Base-by-base conservation (phyloP, 2,113 vertebrate genomes). In the Brienomyrus brachyistius region DNA sequence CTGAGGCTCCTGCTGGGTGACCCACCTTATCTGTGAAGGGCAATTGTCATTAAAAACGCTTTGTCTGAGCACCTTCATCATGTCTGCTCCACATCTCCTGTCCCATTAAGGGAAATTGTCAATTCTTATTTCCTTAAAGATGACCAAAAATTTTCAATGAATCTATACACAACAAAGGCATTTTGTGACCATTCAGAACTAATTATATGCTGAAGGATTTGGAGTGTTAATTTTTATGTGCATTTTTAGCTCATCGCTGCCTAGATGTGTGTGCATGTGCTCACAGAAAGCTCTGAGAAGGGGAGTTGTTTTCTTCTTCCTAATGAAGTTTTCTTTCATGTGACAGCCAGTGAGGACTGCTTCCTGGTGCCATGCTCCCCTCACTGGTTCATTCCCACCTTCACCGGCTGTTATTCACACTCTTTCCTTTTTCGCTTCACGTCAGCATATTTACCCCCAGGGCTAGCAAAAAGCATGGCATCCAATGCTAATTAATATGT, bases 251-350 rank as follows among this genome's bases (percentile, higher is more conserved):
- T 66, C 45, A 54, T 88, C 48, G 35, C 77, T 70, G 74, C 70
- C 85, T 19, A 62, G n/a, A 31, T 52, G 86, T 51, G 90, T 82
- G 80, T 11, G 56, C 31, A 17, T 17, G n/a, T 82, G 51, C 48
- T 50, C 62, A 51, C 21, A 48, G 19, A 48, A 48, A 84, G 82
- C 82, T 84, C 82, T 88, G 80, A 88, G 86, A 90, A 86, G 27
- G 88, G 85, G 54, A 87, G 86, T 91, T 62, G 45, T 89, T 59
- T 62, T 85, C 88, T 48, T n/a, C 88, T 85, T 89, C 90, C 87
- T 95, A 94, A 95, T 95, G 90, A 94, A 93, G 93, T 86, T 89
- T 86, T 62, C 92, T 91, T 94, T 95, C 92, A 50, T 93, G 90
- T 94, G 94, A 95, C 92, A 91, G 92, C 91, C 88, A 91, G 90